A percentile compares a stretch with the other conserved stretches of the same genome.
Evolutionary conservation across 2,888 invertebrate genomes (phyloP).

Genomic region (Carabus problematicus): DNA sequence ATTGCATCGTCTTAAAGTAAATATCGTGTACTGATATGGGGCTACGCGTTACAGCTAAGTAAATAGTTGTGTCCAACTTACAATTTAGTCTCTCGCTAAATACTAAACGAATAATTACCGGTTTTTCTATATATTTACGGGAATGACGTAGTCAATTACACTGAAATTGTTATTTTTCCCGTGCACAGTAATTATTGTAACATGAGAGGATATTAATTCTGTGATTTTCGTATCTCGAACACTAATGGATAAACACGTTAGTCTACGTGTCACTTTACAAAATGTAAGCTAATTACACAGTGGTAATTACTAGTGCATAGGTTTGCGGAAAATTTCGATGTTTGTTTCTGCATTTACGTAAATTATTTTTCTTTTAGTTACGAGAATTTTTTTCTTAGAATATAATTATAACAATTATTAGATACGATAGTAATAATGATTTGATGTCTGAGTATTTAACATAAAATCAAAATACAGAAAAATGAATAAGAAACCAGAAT

Average conservation of each 20-base stretch:
- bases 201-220: slow-evolving; percentile 22
- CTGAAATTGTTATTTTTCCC: slow-evolving; percentile 8
- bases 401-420: neutral
- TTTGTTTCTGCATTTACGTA: slow-evolving; percentile 5
- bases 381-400: neutral
- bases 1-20: slow-evolving; percentile 11
- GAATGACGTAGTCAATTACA: slow-evolving; percentile 9
- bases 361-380: neutral
- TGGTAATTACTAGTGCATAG: slow-evolving; percentile 6
- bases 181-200: slow-evolving; percentile 9
- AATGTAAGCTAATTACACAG: slow-evolving; percentile 22
- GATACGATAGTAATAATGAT: too few relatives aligned
- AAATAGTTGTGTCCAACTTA: slow-evolving; percentile 18
- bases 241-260: neutral
- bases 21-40: slow-evolving; percentile 13
- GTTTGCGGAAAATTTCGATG: slow-evolving; percentile 17
- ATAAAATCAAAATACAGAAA: too few relatives aligned
- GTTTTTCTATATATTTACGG: neutral
- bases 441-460: too few relatives aligned
- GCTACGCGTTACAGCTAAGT: slow-evolving; percentile 14
- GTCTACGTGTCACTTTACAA: slow-evolving; percentile 12
- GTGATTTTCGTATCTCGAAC: slow-evolving; percentile 14
- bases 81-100: slow-evolving; percentile 15
- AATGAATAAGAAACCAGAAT: too few relatives aligned
- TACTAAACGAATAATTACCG: slow-evolving; percentile 8